phyloP scores from a whole-genome alignment of 2,797 vertebrate species.

The Delichon dasypus region DNA sequence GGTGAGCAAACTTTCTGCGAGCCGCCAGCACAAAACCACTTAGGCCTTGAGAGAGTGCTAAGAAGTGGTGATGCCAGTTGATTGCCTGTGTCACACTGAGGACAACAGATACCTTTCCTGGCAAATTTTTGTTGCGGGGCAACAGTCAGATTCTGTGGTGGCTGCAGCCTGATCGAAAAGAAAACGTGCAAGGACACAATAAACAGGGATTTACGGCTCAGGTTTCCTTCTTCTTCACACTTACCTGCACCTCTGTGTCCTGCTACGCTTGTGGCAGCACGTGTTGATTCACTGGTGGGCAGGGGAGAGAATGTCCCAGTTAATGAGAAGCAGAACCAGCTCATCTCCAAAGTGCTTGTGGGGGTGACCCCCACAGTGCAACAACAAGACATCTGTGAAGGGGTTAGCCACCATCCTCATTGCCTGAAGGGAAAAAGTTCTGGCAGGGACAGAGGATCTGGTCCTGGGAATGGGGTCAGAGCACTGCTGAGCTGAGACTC shows the following conservation, averaged over 20 bases:
- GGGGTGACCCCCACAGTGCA: accelerated
- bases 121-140: accelerated
- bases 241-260: not conserved
- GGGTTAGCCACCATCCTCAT: not conserved
- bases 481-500: not conserved
- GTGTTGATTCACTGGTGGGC: not conserved
- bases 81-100: not conserved
- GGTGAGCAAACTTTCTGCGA: not conserved
- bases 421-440: not conserved
- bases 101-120: not conserved
- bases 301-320: not conserved
- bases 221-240: not conserved
- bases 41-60: not conserved
- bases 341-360: accelerated
- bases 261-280: not conserved
- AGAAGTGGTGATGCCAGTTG: not conserved
- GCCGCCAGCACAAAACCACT: not conserved
- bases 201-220: not conserved
- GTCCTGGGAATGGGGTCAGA: not conserved
- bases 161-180: not conserved
- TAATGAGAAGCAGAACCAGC: not conserved
- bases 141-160: accelerated
- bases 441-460: not conserved
- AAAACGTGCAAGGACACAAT: not conserved
- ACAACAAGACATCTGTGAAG: not conserved